Conservation (phyloP, 2,888 invertebrate genomes). For the Melanotus villosus region DNA sequence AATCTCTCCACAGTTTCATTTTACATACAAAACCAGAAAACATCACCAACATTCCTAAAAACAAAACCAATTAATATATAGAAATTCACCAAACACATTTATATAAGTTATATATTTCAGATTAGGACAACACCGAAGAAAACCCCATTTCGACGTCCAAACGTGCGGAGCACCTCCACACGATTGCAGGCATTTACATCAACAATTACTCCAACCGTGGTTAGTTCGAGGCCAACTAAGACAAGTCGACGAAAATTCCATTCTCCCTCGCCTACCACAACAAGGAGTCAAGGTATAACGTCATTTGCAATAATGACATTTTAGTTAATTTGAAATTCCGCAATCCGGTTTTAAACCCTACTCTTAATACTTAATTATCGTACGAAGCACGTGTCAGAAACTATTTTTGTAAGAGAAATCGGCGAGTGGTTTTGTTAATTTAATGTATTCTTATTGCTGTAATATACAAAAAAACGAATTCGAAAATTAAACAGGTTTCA, state of each 20-base stretch:
- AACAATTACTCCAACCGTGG: not conserved
- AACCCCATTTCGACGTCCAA: not conserved
- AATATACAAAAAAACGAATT: too few species aligned
- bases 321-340: not conserved
- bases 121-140: not conserved
- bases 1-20: too few species aligned
- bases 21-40: too few species aligned
- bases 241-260: constrained; percentile 20
- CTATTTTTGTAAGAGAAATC: not conserved
- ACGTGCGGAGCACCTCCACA: not conserved
- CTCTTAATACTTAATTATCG: not conserved
- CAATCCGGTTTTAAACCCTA: not conserved
- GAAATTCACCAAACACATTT: too few species aligned
- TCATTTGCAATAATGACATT: not conserved
- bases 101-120: not conserved
- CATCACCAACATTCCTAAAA: too few species aligned
- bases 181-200: not conserved
- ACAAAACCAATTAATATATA: too few species aligned
- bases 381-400: not conserved
- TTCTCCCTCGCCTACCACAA: constrained; percentile 14
- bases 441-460: too few species aligned
- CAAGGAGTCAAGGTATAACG: constrained; percentile 7
- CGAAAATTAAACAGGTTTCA: too few species aligned
- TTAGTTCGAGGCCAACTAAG: constrained; percentile 22
- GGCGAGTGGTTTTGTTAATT: too few species aligned